Evolutionary conservation across 2,113 vertebrate species (phyloP).

Genomic region (Prochilodus magdalenae): DNA sequence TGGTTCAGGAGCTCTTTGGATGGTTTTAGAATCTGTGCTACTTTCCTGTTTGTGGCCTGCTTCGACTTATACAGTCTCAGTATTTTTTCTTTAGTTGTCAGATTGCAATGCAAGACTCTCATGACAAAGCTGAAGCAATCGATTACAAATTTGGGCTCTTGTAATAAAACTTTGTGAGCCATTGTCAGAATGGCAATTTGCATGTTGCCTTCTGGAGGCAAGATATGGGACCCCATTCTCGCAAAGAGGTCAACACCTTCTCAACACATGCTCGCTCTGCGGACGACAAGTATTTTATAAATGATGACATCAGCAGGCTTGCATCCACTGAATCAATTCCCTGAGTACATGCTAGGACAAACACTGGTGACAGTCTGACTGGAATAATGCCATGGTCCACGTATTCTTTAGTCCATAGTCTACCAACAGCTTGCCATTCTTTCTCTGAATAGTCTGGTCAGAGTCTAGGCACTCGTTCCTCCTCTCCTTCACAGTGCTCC

Average conservation of each 20-base stretch:
- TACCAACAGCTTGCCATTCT: conserved; percentile 52
- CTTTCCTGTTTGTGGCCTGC: too few species aligned
- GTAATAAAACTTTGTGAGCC: conserved; percentile 50
- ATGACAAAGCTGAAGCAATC: conserved; percentile 47
- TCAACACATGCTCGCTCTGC: too few species aligned
- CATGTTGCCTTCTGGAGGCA: conserved; percentile 44
- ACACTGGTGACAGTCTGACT: conserved; percentile 43
- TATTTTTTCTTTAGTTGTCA: too few species aligned
- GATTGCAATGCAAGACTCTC: too few species aligned
- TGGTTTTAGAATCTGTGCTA: too few species aligned
- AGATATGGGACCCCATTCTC: conserved; percentile 50
- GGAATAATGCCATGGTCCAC: conserved; percentile 21
- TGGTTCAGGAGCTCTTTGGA: too few species aligned
- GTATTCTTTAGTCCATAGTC: conserved; percentile 51
- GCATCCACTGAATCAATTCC: not conserved
- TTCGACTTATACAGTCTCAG: too few species aligned
- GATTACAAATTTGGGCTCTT: conserved; percentile 52
- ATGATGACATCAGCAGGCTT: too few species aligned
- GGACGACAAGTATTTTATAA: too few species aligned
- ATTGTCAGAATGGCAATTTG: conserved; percentile 26
- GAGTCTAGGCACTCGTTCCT: conserved; percentile 39
- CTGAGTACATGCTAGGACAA: conserved; percentile 48
- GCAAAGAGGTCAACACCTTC: too few species aligned
- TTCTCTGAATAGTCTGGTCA: conserved; percentile 29
- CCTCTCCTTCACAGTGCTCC: too few species aligned